Evolutionary conservation across 2,797 vertebrate genomes (phyloP).

Genomic region (Mus caroli): DNA sequence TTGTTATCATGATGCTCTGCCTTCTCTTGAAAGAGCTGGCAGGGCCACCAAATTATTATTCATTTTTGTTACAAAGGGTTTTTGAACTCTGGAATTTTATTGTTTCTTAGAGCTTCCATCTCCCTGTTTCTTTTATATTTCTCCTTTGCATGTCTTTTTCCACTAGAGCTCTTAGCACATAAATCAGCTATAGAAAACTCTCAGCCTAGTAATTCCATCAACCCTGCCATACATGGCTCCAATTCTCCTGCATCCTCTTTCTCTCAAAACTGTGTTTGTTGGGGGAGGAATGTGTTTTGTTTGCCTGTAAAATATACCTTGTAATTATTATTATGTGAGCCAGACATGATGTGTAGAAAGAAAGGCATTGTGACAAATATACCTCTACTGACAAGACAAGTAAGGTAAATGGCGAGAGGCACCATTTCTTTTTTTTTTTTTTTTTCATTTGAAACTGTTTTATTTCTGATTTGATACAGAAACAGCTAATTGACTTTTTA

Average conservation of each 20-base stretch:
- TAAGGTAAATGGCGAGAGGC: not conserved
- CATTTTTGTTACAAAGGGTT: not conserved
- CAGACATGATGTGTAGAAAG: not conserved
- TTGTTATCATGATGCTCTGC: not conserved
- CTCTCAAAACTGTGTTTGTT: not conserved
- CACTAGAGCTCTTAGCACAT: not conserved
- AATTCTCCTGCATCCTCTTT: not conserved
- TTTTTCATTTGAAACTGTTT: not conserved
- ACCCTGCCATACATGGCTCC: not conserved
- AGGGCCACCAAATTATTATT: not conserved
- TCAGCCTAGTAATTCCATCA: not conserved
- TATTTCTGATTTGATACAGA: slow-evolving; percentile 17
- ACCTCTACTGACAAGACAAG: too few species aligned
- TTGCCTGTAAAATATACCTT: not conserved
- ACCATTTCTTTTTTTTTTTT: too few species aligned
- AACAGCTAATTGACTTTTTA: slow-evolving; percentile 21
- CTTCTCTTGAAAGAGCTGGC: not conserved
- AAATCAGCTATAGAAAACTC: not conserved
- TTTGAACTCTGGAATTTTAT: not conserved
- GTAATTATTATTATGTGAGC: not conserved
- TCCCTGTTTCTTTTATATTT: not conserved
- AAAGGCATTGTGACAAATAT: not conserved
- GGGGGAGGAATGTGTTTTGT: not conserved
- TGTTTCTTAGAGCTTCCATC: not conserved
- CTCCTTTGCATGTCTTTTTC: not conserved